Percentiles rank a stretch among this genome's conserved stretches.
Evolutionary conservation across 2,797 vertebrate species (phyloP).

Genomic region (Sternotherus odoratus): DNA sequence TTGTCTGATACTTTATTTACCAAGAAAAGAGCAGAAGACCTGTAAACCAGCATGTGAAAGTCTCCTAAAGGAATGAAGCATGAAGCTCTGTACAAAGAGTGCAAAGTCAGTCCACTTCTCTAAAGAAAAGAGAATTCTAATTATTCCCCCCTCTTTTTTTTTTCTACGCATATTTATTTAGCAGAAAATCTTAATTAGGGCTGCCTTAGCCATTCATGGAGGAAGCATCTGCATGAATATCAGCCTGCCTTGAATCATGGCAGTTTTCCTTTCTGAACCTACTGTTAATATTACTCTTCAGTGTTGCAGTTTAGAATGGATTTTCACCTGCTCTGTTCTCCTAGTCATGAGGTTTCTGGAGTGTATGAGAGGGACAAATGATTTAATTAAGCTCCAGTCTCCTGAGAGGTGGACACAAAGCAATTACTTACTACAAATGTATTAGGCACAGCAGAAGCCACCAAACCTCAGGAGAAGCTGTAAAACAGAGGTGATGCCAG

Average conservation of each 20-base stretch:
- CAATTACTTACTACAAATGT: not conserved
- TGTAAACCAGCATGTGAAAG: not conserved
- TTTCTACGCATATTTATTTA: not conserved
- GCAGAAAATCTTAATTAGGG: not conserved
- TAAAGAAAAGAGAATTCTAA: not conserved
- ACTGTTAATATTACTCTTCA: not conserved
- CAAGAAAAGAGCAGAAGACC: conserved; percentile 21
- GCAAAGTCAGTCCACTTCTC: not conserved
- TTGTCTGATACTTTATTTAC: not conserved
- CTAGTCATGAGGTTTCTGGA: not conserved
- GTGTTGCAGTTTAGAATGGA: not conserved
- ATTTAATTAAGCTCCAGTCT: not conserved
- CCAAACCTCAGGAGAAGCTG: not conserved
- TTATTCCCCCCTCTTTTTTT: not conserved
- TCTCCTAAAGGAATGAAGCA: not conserved
- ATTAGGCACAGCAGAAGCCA: not conserved
- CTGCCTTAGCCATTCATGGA: not conserved
- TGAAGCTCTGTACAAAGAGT: not conserved
- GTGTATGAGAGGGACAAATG: not conserved
- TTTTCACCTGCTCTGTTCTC: not conserved
- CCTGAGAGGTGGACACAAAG: not conserved
- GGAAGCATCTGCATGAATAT: not conserved
- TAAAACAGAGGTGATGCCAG: not conserved
- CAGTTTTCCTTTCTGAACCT: not conserved
- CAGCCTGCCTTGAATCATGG: not conserved